Evolutionary conservation across 2,888 invertebrate species (phyloP), one percentile per base, ranked within the genome.

Genomic region (Athripsodes cinereus): DNA sequence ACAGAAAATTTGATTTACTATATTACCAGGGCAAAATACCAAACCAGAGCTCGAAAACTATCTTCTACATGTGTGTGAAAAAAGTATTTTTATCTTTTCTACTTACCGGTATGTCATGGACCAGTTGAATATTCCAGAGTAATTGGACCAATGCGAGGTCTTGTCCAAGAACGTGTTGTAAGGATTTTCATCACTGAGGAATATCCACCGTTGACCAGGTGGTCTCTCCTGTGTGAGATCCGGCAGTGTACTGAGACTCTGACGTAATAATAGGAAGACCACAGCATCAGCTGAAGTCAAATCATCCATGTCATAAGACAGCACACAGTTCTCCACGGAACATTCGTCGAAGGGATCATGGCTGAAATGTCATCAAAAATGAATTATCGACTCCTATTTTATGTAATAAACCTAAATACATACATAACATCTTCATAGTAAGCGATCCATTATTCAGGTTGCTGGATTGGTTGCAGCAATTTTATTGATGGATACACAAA

Each of bases 151-250:
- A 40, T 68, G 68, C 10, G 65, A 65, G 6, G 67, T 67, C 0
- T 74, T 66, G 40, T 74, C 64, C 1, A 80, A 66, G 66, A 86
- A 86, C 0, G 83, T 78, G 65, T 86, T 73, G 10, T 68, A 67
- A 0, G 88, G 86, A 18, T 86, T 82, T 70, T 88, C 88, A 64
- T 88, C 88, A 0, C 80, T 85, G 56, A 86, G 69, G 65, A 86
- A 87, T 48, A 88, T 79, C 88, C 88, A 88, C 63, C 81, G 78
- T 69, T 88, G 88, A 2, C 68, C 61, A 1, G 65, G 67, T 1
- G 71, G 71, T 52, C 77, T 74, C 18, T 70, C 73, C 21, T 70
- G 61, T 1, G 68, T 26, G 1, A 72, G 71, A 22, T 67, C 68
- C 2, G 86, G 86, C 44, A 87, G 68, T 34, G 81, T 80, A 1